Conservation (phyloP, 2,888 invertebrate species). For the Parnassius orleans region DNA sequence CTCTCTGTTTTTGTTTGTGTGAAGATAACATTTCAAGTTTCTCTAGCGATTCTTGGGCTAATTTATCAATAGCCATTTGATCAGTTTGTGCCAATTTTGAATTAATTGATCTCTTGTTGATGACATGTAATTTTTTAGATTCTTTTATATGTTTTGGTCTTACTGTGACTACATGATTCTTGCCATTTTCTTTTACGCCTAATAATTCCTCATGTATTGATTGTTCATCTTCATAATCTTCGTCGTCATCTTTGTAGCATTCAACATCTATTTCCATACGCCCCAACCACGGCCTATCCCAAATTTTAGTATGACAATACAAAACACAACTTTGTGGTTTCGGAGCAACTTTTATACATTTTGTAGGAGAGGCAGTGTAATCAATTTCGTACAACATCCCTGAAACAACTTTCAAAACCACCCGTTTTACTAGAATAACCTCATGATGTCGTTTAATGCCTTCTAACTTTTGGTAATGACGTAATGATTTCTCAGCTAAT, state of each 20-base stretch:
- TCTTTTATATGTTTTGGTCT: neutral
- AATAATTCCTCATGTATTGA: neutral
- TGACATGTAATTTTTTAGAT: neutral
- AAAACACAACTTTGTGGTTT: constrained; percentile 36
- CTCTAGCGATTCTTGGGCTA: constrained; percentile 55
- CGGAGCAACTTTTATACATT: constrained; percentile 33
- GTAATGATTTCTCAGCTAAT: constrained; percentile 47
- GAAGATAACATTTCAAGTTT: constrained; percentile 62
- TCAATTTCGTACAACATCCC: constrained; percentile 49
- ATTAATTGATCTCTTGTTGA: constrained; percentile 44
- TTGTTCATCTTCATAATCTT: constrained; percentile 22
- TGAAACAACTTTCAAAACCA: constrained; percentile 43
- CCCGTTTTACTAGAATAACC: constrained; percentile 46
- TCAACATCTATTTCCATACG: constrained; percentile 52
- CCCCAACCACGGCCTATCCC: constrained; percentile 78
- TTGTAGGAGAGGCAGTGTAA: constrained; percentile 43
- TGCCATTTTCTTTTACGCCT: neutral
- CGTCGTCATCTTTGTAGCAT: constrained; percentile 43
- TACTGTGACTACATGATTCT: neutral
- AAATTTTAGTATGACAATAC: constrained; percentile 72
- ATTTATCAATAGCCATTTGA: constrained; percentile 47
- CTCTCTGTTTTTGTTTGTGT: constrained; percentile 61
- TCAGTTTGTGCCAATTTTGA: constrained; percentile 42
- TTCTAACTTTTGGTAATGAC: constrained; percentile 37
- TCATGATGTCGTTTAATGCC: constrained; percentile 35